Evolutionary conservation across 2,797 vertebrate genomes (phyloP).

Genomic region (Crenuchus spilurus): DNA sequence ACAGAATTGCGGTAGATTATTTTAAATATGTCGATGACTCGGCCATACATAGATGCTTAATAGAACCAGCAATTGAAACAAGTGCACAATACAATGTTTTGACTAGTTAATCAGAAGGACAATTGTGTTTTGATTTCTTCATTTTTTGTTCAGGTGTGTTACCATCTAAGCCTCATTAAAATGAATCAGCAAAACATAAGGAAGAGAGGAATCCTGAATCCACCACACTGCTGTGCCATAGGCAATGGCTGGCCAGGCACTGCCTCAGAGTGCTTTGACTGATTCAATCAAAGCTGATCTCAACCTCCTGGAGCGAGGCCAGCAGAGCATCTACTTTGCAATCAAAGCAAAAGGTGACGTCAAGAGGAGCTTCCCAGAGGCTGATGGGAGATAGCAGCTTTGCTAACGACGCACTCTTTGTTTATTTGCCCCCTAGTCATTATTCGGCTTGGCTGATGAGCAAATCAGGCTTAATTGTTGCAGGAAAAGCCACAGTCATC

Average conservation of each 20-base stretch:
- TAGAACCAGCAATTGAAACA: background rate
- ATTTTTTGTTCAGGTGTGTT: background rate
- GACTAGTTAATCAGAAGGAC: background rate
- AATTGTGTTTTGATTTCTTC: background rate
- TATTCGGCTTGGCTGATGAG: slow-evolving; percentile 75
- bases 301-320: slow-evolving; percentile 54
- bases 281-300: slow-evolving; percentile 47
- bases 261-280: slow-evolving; percentile 32
- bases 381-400: slow-evolving; percentile 57
- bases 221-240: slow-evolving; percentile 19
- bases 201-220: slow-evolving; percentile 25
- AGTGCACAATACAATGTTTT: background rate
- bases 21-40: background rate
- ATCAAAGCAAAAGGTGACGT: slow-evolving; percentile 73
- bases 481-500: slow-evolving; percentile 80
- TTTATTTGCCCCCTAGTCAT: slow-evolving; percentile 52
- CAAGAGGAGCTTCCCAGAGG: slow-evolving; percentile 64
- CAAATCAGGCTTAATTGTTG: slow-evolving; percentile 80
- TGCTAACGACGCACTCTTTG: slow-evolving; percentile 68
- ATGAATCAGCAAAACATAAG: slow-evolving; percentile 7
- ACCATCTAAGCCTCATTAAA: background rate
- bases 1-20: background rate
- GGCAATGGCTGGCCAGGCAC: slow-evolving; percentile 19
- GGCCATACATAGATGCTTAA: background rate
- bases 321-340: slow-evolving; percentile 55